Evolutionary conservation across 2,113 vertebrate species (phyloP), one percentile per base, ranked within the genome.

Genomic region (Colossoma macropomum): DNA sequence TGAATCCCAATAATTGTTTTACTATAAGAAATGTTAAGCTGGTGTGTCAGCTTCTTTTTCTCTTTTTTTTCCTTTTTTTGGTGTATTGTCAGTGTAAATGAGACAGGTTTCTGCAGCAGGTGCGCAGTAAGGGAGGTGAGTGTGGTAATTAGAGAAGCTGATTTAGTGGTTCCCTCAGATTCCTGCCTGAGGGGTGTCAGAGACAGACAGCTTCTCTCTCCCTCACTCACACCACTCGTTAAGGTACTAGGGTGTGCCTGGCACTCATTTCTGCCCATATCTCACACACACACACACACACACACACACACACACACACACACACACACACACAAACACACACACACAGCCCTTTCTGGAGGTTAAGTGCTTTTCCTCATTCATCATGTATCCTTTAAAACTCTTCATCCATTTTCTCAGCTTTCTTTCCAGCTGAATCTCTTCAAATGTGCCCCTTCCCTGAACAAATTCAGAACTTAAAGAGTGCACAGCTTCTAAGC

Each of bases 61-160:
- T n/a, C 17, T 1, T 5, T 9, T 34, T 41, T 74, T 1, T 56
- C 15, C 13, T 19, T 23, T 50, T 25, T 62, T 19, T 16, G 2
- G 23, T 60, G 28, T 27, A 76, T n/a, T 70, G 66, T 62, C 38
- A 41, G n/a, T 79, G 68, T 21, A n/a, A 59, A 84, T 38, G 76
- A 56, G 56, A 16, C 38, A 9, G 68, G 30, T 3, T 71, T 25
- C 60, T 82, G n/a, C n/a, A 10, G 50, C 60, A 32, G 48, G 21
- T 54, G 38, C 0, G 6, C 23, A 28, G 48, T 3, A n/a, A 28
- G 34, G 65, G 69, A 68, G 74, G 52, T 13, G 45, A 84, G 77
- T 45, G 27, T 78, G 25, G 56, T 75, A 78, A 87, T 87, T 77
- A 79, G 77, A 68, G 38, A 54, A 8, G 23, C 56, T 79, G 50